Conservation (phyloP, 2,113 vertebrate genomes). For the Gymnocephalus cernua region DNA sequence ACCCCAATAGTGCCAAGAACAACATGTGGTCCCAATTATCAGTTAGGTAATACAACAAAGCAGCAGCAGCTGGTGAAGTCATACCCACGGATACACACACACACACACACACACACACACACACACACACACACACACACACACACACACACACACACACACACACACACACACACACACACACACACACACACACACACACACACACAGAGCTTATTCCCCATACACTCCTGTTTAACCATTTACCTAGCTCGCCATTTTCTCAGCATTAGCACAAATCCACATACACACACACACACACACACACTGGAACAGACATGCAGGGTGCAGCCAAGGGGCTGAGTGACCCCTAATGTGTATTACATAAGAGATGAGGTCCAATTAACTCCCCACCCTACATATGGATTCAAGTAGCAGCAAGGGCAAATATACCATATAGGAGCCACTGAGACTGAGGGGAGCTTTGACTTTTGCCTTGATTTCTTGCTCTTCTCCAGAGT, state of each 20-base stretch:
- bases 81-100: constrained; percentile 30
- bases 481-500: neutral
- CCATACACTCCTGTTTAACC: constrained; percentile 34
- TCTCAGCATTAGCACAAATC: constrained; percentile 11
- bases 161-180: constrained; percentile 9
- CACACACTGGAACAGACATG: neutral
- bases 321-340: constrained; percentile 54
- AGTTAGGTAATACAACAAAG: constrained; percentile 76
- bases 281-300: neutral
- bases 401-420: constrained; percentile 46
- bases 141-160: neutral
- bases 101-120: constrained; percentile 18
- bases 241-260: constrained; percentile 45
- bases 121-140: neutral
- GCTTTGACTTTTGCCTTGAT: neutral
- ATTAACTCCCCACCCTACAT: constrained; percentile 53
- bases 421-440: neutral
- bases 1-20: constrained; percentile 35
- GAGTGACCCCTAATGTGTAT: constrained; percentile 60
- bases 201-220: neutral
- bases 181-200: constrained; percentile 2
- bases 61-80: constrained; percentile 70
- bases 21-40: constrained; percentile 80
- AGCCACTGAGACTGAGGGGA: constrained; percentile 12
- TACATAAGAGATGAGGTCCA: constrained; percentile 64